A percentile compares a stretch with the other conserved stretches of the same genome.
These are phyloP conservation scores for Potamarius usumacintae DNA, from an alignment of 2,113 vertebrate genomes.

Conservation along the genomic window DNA sequence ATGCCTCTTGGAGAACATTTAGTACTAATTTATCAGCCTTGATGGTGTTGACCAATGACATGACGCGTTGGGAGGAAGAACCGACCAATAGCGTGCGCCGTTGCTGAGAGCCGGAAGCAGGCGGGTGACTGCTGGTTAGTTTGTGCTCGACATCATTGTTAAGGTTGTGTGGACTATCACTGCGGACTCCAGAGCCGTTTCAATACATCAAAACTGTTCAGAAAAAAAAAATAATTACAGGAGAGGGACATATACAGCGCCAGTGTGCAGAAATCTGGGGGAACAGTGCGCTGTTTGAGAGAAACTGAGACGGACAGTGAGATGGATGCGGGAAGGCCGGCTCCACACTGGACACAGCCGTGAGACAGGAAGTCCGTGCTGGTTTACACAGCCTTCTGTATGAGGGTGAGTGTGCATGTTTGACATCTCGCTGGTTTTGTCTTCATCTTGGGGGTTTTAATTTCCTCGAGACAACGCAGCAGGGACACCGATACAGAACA, in stretches of 20 bases:
- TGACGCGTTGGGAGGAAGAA: conserved; percentile 13
- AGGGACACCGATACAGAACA: conserved; percentile 57
- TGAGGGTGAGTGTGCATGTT: conserved; percentile 40
- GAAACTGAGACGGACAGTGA: conserved; percentile 34
- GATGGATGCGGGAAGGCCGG: conserved; percentile 57
- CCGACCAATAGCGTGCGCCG: conserved; percentile 63
- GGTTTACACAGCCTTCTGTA: neutral
- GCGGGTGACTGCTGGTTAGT: conserved; percentile 76
- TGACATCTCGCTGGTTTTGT: neutral
- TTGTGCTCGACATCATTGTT: conserved; percentile 78
- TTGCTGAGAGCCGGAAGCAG: conserved; percentile 73
- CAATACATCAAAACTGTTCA: conserved; percentile 51
- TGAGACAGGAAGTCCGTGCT: conserved; percentile 10
- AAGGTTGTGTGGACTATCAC: conserved; percentile 83
- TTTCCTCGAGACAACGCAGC: conserved; percentile 66
- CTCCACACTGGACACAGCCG: conserved; percentile 24
- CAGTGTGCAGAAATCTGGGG: conserved; percentile 1
- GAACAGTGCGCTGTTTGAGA: conserved; percentile 14
- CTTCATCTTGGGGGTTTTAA: conserved; percentile 32
- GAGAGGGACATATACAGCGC: conserved; percentile 52
- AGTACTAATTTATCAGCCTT: conserved; percentile 41
- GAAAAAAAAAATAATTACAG: conserved; percentile 48
- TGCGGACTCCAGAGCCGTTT: conserved; percentile 65
- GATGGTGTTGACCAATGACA: conserved; percentile 63
- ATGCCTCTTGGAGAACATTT: neutral